Evolutionary conservation across 2,113 vertebrate genomes (phyloP), one percentile per base, ranked within the genome.

Genomic region (Pyrgilauda ruficollis): DNA sequence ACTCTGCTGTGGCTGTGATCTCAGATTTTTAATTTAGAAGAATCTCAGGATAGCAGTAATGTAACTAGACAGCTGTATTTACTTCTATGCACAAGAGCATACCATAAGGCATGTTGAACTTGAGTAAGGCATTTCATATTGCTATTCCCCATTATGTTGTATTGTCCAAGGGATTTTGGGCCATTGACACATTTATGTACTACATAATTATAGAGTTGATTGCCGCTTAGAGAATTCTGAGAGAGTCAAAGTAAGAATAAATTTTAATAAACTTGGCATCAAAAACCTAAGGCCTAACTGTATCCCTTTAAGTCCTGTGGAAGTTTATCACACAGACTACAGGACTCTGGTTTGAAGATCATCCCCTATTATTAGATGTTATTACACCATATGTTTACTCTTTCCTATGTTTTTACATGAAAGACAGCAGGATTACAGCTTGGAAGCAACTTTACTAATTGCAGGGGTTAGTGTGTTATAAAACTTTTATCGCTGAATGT

Each of bases 11-110:
- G 66, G 6, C 77, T 96, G 77, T 62, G 87, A 94, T 96, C 78
- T 93, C 62, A 53, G 79, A 92, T 90, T 94, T 96, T 95, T 95
- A 89, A 72, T 96, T 94, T 86, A 89, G 64, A 78, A 72, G 53
- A 84, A 75, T 90, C 61, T 92, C 68, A 84, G 63, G 69, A 47
- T 76, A 92, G 46, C 82, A 92, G 55, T 90, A 92, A 84, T 64
- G n/a, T 83, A 94, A 74, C 76, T 69, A 86, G 79, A 90, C 85
- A 90, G 72, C 68, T 96, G 72, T 90, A 79, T 96, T 96, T 96
- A 93, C 86, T 90, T 92, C 69, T 56, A 2, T 90, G 52, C 53
- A 73, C 31, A 79, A 63, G 59, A 93, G 63, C n/a, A 43, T 79
- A n/a, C 59, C 49, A 73, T 85, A 85, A 89, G 72, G 67, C 67